A percentile compares a stretch with the other conserved stretches of the same genome.
phyloP scores from a whole-genome alignment of 2,797 vertebrate species.

The Rhinogobio ventralis region DNA sequence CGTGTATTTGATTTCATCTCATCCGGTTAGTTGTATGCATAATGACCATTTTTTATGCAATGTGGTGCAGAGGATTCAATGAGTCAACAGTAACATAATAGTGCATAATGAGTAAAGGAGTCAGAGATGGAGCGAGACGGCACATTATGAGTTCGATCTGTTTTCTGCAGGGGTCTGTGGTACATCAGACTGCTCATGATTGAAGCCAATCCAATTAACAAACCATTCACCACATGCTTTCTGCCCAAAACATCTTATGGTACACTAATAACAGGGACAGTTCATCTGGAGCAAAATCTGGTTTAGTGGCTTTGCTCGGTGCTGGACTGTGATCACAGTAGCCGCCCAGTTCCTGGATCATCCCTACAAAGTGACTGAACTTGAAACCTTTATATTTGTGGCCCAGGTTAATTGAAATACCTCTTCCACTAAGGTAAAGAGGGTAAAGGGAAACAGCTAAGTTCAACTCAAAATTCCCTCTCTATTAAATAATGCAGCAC shows the following conservation, averaged over 20 bases:
- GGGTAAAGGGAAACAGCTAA: not conserved
- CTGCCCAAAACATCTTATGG: slow-evolving; percentile 34
- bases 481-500: not conserved
- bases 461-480: no score
- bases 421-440: not conserved
- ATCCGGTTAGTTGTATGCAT: not conserved
- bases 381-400: not conserved
- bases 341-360: not conserved
- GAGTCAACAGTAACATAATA: slow-evolving; percentile 7
- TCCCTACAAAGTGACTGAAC: not conserved
- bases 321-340: not conserved
- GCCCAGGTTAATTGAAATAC: not conserved
- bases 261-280: slow-evolving; percentile 17
- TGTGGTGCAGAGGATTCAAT: not conserved
- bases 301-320: not conserved
- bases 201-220: slow-evolving; percentile 25
- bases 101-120: slow-evolving; percentile 24
- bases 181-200: slow-evolving; percentile 2
- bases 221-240: slow-evolving; percentile 21
- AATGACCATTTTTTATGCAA: slow-evolving; percentile 5
- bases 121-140: not conserved
- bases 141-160: slow-evolving; percentile 26
- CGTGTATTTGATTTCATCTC: not conserved
- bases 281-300: not conserved
- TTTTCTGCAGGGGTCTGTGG: slow-evolving; percentile 23